phyloP scores from a whole-genome alignment of 1,140 invertebrate species.

The Phortica variegata region DNA sequence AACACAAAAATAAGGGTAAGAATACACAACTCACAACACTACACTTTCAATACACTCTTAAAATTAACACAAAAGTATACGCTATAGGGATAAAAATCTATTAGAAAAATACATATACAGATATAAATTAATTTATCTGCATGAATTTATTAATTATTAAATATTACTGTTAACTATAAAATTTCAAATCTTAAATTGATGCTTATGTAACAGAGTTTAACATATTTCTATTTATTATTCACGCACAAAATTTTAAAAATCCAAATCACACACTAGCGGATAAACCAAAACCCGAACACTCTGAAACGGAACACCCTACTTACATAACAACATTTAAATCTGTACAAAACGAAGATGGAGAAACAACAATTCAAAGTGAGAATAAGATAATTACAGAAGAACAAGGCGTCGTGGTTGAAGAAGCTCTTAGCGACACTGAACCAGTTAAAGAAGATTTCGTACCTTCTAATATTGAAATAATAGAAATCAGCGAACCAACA shows the following conservation, averaged over 20 bases:
- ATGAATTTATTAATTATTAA: slow-evolving; percentile 7
- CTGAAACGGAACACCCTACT: slow-evolving; percentile 45
- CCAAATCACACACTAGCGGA: slow-evolving; percentile 31
- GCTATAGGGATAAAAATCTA: slow-evolving; percentile 7
- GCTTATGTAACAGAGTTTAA: too few relatives aligned
- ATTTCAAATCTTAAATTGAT: too few relatives aligned
- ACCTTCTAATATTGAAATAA: slow-evolving; percentile 46
- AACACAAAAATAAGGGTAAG: slow-evolving; percentile 53
- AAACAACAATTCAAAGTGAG: slow-evolving; percentile 47
- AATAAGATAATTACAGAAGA: slow-evolving; percentile 47
- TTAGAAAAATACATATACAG: background rate
- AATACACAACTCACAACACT: slow-evolving; percentile 40
- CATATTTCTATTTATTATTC: slow-evolving; percentile 31
- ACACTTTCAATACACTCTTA: slow-evolving; percentile 27
- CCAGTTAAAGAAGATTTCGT: slow-evolving; percentile 37
- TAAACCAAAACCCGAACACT: slow-evolving; percentile 41
- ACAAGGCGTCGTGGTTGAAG: slow-evolving; percentile 52
- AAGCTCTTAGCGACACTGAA: slow-evolving; percentile 56
- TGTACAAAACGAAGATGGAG: slow-evolving; percentile 49
- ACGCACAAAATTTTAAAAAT: slow-evolving; percentile 13
- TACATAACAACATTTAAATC: slow-evolving; percentile 56
- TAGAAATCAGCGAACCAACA: slow-evolving; percentile 49
- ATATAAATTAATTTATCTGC: background rate
- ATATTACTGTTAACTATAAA: slow-evolving; percentile 22
- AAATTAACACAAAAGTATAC: slow-evolving; percentile 34